These are phyloP conservation scores for Corythoichthys haematopterus DNA, from an alignment of 2,113 vertebrate species.

Conservation along the genomic window DNA sequence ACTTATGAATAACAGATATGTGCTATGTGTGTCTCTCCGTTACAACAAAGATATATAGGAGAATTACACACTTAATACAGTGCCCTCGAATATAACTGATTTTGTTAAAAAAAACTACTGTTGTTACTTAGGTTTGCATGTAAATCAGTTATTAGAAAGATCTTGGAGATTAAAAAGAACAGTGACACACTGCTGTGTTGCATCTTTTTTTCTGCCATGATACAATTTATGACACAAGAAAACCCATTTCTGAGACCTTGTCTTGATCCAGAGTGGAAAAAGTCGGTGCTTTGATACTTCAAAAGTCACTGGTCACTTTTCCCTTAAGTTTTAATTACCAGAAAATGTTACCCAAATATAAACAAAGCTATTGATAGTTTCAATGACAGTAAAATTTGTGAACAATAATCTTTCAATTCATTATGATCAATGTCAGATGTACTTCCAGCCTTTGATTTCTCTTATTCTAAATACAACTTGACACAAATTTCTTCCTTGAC, in stretches of 20 bases:
- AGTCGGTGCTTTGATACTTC: not conserved
- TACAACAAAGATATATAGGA: conserved; percentile 34
- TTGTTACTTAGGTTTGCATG: not conserved
- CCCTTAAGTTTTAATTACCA: not conserved
- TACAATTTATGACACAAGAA: not conserved
- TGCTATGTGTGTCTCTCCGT: conserved; percentile 56
- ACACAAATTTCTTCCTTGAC: not conserved
- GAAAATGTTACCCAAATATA: not conserved
- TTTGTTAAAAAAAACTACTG: conserved; percentile 10
- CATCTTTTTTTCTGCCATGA: not conserved
- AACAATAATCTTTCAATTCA: not conserved
- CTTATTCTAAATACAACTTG: not conserved
- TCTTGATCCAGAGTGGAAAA: not conserved
- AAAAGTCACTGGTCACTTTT: not conserved
- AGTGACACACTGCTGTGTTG: not conserved
- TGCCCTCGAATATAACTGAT: conserved; percentile 29
- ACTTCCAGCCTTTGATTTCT: not conserved
- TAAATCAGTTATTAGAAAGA: conserved; percentile 1
- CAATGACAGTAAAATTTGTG: not conserved
- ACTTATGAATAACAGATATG: conserved; percentile 68
- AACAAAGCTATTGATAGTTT: not conserved
- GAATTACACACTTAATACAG: conserved; percentile 50
- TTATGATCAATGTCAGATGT: not conserved
- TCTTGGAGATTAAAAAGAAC: not conserved
- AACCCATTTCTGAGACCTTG: not conserved